Evolutionary conservation across 2,888 invertebrate species (phyloP), one percentile per base, ranked within the genome.

Genomic region (Acanthoscelides obtectus): DNA sequence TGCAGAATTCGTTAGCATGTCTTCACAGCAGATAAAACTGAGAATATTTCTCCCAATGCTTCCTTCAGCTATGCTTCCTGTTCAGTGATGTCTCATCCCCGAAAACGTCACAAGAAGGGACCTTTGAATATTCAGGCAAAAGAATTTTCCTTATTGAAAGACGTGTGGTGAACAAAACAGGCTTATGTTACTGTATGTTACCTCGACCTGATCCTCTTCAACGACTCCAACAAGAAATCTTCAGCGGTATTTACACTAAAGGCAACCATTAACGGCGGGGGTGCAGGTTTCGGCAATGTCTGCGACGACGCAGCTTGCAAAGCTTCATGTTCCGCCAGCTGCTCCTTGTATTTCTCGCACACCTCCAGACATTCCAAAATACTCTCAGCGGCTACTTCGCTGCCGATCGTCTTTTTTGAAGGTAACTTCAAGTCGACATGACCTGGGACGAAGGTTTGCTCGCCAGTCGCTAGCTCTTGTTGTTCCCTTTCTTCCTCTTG

Each of bases 361-460:
- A 96, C 88, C 72, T 94, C 94, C 70, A 99, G 85, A 77, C 97
- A 97, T 85, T 99, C 98, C 80, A 98, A 87, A 76, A 99, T 91
- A 70, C 93, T 91, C 84, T 99, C 99, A 25, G 97, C 96, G 74
- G 93, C 93, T 88, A 91, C 93, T 83, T 96, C 94, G 72, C 94
- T 94, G 71, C 94, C 94, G 68, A 94, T 89, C 0, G 95, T 96
- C 86, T 96, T 97, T 80, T 93, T 92, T 0, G 96, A 93, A 0
- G 98, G 94, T 83, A 98, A 88, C 70, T 90, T 91, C 64, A 85
- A 75, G 0, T 95, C 89, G 0, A 92, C 92, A 72, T 94, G 88
- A 0, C 93, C 90, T 0, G 92, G 90, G 0, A 93, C 89, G 0
- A 88, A 86, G 3, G 91, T 90, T 82, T 88, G 89, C 72, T 94